Percentiles rank a stretch among this genome's conserved stretches.
Evolutionary conservation across 2,113 vertebrate species (phyloP).

Genomic region (Hydropotes inermis): DNA sequence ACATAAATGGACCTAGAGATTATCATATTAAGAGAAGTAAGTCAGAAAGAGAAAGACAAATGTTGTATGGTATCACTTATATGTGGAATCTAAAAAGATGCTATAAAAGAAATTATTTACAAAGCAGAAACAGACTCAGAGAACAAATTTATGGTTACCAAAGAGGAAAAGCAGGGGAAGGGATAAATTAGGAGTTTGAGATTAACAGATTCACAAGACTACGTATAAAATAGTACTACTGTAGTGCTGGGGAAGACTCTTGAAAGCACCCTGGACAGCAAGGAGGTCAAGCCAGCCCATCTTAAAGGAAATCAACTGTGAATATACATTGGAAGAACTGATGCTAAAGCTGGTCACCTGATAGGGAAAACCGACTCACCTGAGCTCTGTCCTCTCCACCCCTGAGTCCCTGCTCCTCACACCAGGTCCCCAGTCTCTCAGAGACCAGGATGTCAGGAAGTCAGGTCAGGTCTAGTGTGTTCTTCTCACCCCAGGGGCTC

Average conservation of each 20-base stretch:
- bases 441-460: not conserved
- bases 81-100: no score
- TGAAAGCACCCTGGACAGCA: not conserved
- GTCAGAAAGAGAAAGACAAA: no score
- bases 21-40: not conserved
- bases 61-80: no score
- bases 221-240: not conserved
- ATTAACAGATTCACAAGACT: no score
- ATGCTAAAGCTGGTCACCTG: not conserved
- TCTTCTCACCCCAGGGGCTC: not conserved
- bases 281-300: not conserved
- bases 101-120: no score
- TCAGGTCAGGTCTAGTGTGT: not conserved
- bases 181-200: no score
- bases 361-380: not conserved
- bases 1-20: not conserved
- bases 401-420: not conserved
- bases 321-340: not conserved
- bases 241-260: not conserved
- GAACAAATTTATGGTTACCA: no score
- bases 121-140: no score
- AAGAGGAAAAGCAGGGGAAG: no score
- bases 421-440: not conserved
- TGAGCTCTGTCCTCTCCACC: not conserved
- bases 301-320: not conserved